Evolutionary conservation across 2,797 vertebrate species (phyloP).

Genomic region (Sebastes taczanowskii): DNA sequence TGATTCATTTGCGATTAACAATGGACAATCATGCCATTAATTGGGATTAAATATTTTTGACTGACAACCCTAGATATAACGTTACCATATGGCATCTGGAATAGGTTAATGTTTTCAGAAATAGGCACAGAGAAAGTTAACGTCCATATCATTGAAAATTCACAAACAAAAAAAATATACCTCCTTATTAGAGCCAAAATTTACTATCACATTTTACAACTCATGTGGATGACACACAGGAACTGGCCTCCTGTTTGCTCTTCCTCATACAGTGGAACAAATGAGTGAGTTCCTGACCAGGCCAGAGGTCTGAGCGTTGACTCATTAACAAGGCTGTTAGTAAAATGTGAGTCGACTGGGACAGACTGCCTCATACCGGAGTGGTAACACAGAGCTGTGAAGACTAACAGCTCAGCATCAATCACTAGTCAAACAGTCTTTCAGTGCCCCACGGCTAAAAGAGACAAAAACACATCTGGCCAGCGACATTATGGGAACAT

Average conservation of each 20-base stretch:
- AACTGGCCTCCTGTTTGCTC: constrained; percentile 31
- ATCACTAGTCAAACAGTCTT: constrained; percentile 33
- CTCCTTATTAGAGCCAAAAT: constrained; percentile 14
- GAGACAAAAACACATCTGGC: not conserved
- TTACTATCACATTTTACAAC: constrained; percentile 4
- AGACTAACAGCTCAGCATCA: constrained; percentile 38
- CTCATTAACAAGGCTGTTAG: constrained; percentile 29
- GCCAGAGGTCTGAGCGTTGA: constrained; percentile 39
- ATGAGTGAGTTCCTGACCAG: constrained; percentile 22
- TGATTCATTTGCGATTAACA: not conserved
- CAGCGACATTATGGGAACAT: not conserved
- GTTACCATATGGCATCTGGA: not conserved
- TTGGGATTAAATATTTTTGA: not conserved
- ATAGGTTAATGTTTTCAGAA: not conserved
- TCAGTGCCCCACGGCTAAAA: constrained; percentile 14
- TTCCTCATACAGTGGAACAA: constrained; percentile 50
- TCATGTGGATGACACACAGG: constrained; percentile 23
- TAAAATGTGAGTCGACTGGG: constrained; percentile 16
- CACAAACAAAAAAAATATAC: not conserved
- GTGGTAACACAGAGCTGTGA: constrained; percentile 49
- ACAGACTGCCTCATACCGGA: constrained; percentile 1
- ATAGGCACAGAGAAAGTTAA: not conserved
- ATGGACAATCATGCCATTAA: not conserved
- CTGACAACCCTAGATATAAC: not conserved
- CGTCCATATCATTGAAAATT: not conserved